These are phyloP conservation scores for Rhagoletis pomonella DNA, from an alignment of 1,140 invertebrate species.

Conservation along the genomic window DNA sequence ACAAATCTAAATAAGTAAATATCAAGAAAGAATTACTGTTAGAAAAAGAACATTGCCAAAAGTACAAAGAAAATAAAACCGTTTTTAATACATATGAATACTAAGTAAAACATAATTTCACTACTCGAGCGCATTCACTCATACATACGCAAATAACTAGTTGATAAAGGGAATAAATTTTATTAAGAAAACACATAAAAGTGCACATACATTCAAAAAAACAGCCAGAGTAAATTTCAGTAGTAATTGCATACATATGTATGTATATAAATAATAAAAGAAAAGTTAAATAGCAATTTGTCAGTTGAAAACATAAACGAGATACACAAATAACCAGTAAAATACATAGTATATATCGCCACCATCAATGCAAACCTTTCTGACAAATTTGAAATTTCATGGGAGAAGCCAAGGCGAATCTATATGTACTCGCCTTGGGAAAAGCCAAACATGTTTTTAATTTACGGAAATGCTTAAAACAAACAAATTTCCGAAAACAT, in stretches of 20 bases:
- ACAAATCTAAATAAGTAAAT: constrained; percentile 16
- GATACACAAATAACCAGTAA: too few species aligned
- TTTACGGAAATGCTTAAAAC: too few species aligned
- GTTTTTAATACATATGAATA: constrained; percentile 12
- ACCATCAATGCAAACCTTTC: too few species aligned
- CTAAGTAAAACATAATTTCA: constrained; percentile 33
- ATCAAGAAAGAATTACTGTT: constrained; percentile 55
- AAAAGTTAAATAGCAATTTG: not conserved
- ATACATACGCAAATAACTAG: not conserved
- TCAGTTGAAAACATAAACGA: too few species aligned
- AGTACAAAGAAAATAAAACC: constrained; percentile 56
- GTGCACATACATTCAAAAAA: not conserved
- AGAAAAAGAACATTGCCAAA: constrained; percentile 59
- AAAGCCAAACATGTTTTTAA: too few species aligned
- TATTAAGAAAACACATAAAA: constrained; percentile 1
- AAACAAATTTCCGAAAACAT: too few species aligned
- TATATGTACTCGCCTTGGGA: too few species aligned
- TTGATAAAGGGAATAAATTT: constrained; percentile 1
- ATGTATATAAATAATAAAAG: not conserved
- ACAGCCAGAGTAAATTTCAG: not conserved
- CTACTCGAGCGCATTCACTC: not conserved
- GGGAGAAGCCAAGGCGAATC: too few species aligned
- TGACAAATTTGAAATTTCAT: too few species aligned
- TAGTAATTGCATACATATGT: not conserved
- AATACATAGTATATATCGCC: too few species aligned